Conservation (phyloP, 2,797 vertebrate genomes). For the Phataginus tetradactyla region DNA sequence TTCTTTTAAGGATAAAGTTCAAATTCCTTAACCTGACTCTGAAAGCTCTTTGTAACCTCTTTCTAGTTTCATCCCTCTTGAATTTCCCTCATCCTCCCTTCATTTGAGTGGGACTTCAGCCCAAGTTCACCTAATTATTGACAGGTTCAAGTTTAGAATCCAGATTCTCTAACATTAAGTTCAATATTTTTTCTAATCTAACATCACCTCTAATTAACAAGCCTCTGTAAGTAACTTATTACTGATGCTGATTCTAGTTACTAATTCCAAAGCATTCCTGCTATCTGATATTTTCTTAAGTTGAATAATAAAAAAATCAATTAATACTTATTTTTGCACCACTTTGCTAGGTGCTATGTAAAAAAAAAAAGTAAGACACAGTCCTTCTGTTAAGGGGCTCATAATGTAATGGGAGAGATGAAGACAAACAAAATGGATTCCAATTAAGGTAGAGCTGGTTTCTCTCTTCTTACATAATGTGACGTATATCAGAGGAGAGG, state of each 20-base stretch:
- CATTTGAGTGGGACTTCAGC: not conserved
- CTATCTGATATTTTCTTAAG: conserved; percentile 45
- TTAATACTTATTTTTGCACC: conserved; percentile 16
- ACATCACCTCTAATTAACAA: conserved; percentile 26
- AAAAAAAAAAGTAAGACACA: not conserved
- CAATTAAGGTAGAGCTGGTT: not conserved
- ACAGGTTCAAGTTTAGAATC: conserved; percentile 24
- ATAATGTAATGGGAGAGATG: not conserved
- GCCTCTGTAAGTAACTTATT: not conserved
- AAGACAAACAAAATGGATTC: not conserved
- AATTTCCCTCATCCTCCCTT: not conserved
- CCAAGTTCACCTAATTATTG: conserved; percentile 15
- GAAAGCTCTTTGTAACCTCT: conserved; percentile 10
- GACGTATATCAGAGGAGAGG: not conserved
- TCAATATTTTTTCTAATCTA: conserved; percentile 30
- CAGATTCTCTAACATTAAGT: conserved; percentile 31
- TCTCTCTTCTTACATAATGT: not conserved
- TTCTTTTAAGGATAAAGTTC: conserved; percentile 52
- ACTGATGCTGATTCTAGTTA: not conserved
- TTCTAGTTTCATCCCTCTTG: conserved; percentile 2
- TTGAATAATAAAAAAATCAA: not conserved
- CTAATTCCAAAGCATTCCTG: not conserved
- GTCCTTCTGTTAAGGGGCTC: not conserved
- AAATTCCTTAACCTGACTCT: conserved; percentile 29
- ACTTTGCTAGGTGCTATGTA: not conserved